Conservation (phyloP, 2,797 vertebrate species). For the Gallinago nigripennis region DNA sequence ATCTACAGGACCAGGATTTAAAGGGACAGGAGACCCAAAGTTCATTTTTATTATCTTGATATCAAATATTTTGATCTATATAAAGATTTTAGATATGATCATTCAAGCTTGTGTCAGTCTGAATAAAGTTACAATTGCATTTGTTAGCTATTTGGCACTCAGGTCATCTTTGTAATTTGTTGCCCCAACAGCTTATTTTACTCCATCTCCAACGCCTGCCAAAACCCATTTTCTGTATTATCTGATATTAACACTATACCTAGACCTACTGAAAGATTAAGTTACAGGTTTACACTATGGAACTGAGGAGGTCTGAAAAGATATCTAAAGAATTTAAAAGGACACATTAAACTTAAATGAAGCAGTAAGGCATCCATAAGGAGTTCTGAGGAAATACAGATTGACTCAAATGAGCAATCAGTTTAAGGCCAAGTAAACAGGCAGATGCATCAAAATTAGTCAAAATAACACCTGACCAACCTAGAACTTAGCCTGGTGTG, state of each 20-base stretch:
- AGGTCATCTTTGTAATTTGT: not conserved
- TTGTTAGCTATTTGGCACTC: not conserved
- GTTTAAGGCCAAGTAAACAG: conserved; percentile 35
- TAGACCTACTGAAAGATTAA: conserved; percentile 1
- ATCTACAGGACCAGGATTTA: not conserved
- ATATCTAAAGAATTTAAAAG: conserved; percentile 29
- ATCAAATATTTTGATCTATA: not conserved
- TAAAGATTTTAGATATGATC: not conserved
- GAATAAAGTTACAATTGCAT: not conserved
- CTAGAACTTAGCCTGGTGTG: not conserved
- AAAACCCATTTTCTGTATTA: not conserved
- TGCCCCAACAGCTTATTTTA: not conserved
- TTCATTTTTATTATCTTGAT: not conserved
- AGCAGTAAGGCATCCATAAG: not conserved
- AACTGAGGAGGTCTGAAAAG: conserved; percentile 13
- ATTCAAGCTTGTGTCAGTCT: not conserved
- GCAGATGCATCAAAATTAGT: not conserved
- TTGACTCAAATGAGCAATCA: not conserved
- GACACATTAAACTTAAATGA: not conserved
- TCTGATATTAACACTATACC: not conserved
- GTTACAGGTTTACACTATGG: not conserved
- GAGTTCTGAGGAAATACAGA: not conserved
- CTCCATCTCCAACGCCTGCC: not conserved
- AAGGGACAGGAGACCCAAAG: not conserved
- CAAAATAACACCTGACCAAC: not conserved